Conservation (phyloP, 2,113 vertebrate species). For the Struthio camelus region DNA sequence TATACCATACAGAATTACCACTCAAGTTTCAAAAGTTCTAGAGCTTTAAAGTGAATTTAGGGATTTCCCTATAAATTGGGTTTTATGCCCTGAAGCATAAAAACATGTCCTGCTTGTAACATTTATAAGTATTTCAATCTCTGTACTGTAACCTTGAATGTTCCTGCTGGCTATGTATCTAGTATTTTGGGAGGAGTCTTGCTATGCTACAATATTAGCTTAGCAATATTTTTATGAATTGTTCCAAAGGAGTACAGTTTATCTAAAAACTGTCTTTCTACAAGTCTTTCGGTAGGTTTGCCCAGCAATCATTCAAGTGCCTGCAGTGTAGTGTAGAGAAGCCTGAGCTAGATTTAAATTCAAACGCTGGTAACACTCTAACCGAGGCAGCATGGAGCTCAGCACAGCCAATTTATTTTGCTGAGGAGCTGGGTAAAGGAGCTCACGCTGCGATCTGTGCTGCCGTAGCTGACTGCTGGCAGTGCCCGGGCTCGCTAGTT, state of each 20-base stretch:
- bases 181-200: background rate
- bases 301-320: background rate
- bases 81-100: conserved; percentile 2
- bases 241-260: background rate
- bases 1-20: background rate
- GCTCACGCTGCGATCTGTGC: conserved; percentile 3
- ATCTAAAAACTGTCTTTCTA: background rate
- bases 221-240: background rate
- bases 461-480: background rate
- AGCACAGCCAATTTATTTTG: conserved; percentile 25
- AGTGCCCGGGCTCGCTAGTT: background rate
- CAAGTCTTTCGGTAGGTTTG: background rate
- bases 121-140: background rate
- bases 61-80: background rate
- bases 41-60: background rate
- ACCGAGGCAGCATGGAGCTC: background rate
- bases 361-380: background rate
- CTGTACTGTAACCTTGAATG: background rate
- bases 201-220: background rate
- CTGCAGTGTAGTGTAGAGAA: background rate
- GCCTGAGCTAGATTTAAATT: background rate
- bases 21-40: background rate
- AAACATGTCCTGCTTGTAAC: background rate
- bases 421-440: conserved; percentile 25
- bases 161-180: background rate